Percentiles rank a stretch among this genome's conserved stretches.
These are phyloP conservation scores for Periplaneta americana DNA, from an alignment of 1,140 invertebrate genomes.

Conservation along the genomic window DNA sequence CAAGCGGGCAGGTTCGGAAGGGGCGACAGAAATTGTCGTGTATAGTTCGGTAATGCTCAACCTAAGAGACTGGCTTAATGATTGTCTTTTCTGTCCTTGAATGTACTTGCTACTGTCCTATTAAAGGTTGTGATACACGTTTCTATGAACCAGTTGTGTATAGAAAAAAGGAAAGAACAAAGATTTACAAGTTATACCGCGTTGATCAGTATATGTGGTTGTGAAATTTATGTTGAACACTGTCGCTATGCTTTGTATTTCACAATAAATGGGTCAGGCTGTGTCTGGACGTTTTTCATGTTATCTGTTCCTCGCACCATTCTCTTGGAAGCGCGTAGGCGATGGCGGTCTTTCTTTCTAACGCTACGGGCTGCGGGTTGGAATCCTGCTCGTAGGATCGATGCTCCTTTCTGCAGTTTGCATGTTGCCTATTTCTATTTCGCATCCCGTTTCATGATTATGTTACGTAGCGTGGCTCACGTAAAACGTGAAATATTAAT, in stretches of 20 bases:
- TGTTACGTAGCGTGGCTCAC: not conserved
- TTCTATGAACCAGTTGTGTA: not conserved
- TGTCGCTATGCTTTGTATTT: not conserved
- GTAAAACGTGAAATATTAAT: no score
- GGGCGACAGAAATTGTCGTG: not conserved
- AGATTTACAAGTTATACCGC: no score
- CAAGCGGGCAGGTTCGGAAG: not conserved
- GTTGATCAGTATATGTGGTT: not conserved
- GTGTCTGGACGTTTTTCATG: not conserved
- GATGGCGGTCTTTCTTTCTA: not conserved
- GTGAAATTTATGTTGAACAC: not conserved
- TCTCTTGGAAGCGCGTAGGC: not conserved
- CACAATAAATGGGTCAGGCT: not conserved
- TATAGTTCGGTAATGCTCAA: not conserved
- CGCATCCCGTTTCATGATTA: not conserved
- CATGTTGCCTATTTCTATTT: not conserved
- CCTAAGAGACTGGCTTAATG: not conserved
- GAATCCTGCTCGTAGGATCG: not conserved
- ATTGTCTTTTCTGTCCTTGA: no score
- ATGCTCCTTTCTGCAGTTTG: not conserved
- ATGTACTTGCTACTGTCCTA: not conserved
- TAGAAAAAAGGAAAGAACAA: no score
- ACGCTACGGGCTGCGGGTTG: not conserved
- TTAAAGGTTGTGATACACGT: not conserved
- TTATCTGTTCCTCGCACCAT: not conserved